A percentile compares a stretch with the other conserved stretches of the same genome.
Conservation (phyloP, 2,113 vertebrate genomes). For the Salvelinus namaycush region DNA sequence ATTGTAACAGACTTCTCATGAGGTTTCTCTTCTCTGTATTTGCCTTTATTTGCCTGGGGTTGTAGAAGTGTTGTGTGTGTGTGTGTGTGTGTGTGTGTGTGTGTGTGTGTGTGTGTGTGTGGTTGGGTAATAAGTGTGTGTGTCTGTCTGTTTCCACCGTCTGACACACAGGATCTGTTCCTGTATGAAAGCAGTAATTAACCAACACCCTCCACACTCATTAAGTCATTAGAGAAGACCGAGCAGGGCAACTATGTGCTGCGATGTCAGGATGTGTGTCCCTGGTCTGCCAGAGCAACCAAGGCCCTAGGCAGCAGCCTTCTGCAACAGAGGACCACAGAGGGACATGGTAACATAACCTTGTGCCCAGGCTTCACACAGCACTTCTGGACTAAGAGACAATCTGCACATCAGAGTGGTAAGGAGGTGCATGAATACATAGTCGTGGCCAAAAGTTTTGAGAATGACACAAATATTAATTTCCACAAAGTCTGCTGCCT, state of each 20-base stretch:
- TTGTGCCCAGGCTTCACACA: neutral
- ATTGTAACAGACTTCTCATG: neutral
- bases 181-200: constrained; percentile 59
- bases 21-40: too few species aligned
- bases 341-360: constrained; percentile 4
- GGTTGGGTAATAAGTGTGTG: neutral
- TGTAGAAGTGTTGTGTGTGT: neutral
- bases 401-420: constrained; percentile 32
- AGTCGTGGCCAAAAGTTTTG: too few species aligned
- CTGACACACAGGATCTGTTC: constrained; percentile 38
- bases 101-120: neutral
- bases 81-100: constrained; percentile 4
- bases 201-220: constrained; percentile 51
- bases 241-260: neutral
- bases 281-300: constrained; percentile 16
- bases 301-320: constrained; percentile 14
- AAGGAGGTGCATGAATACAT: neutral
- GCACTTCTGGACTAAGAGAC: constrained; percentile 34
- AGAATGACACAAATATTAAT: too few species aligned
- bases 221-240: constrained; percentile 54
- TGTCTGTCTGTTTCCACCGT: constrained; percentile 22
- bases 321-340: constrained; percentile 7
- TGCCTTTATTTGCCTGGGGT: neutral
- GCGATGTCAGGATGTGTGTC: neutral
- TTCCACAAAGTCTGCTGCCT: too few species aligned